These are phyloP conservation scores for Taxidea taxus DNA, from an alignment of 2,113 vertebrate genomes.

Conservation along the genomic window DNA sequence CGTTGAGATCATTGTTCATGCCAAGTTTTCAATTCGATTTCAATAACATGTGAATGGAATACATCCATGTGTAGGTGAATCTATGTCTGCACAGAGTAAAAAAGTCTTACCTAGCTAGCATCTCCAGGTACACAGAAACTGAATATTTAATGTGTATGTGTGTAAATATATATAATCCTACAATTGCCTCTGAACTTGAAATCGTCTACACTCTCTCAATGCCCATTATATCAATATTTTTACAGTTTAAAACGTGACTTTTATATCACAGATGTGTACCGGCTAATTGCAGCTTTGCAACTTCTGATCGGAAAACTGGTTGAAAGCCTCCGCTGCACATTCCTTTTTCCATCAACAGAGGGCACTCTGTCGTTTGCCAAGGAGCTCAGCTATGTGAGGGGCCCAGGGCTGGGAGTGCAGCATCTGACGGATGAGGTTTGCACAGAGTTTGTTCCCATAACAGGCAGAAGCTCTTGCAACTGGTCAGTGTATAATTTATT, in stretches of 20 bases:
- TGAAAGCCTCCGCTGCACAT: not conserved
- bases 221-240: conserved; percentile 23
- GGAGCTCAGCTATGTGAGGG: not conserved
- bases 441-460: conserved; percentile 54
- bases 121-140: conserved; percentile 62
- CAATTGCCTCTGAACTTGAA: not conserved
- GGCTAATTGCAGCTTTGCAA: not conserved
- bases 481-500: conserved; percentile 84
- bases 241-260: conserved; percentile 22
- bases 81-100: not conserved
- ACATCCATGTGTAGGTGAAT: not conserved
- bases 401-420: not conserved
- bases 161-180: not conserved
- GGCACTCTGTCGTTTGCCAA: conserved; percentile 85
- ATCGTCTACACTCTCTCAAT: not conserved
- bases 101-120: not conserved
- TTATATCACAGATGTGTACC: not conserved
- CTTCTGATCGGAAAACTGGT: not conserved
- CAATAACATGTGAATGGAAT: not conserved
- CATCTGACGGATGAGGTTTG: conserved; percentile 40
- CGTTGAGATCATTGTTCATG: not conserved
- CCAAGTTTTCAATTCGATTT: not conserved
- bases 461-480: conserved; percentile 71
- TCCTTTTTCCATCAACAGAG: conserved; percentile 82
- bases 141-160: not conserved